Percentiles rank a stretch among this genome's conserved stretches.
phyloP scores from a whole-genome alignment of 2,113 vertebrate species.

The Pelusios castaneus region DNA sequence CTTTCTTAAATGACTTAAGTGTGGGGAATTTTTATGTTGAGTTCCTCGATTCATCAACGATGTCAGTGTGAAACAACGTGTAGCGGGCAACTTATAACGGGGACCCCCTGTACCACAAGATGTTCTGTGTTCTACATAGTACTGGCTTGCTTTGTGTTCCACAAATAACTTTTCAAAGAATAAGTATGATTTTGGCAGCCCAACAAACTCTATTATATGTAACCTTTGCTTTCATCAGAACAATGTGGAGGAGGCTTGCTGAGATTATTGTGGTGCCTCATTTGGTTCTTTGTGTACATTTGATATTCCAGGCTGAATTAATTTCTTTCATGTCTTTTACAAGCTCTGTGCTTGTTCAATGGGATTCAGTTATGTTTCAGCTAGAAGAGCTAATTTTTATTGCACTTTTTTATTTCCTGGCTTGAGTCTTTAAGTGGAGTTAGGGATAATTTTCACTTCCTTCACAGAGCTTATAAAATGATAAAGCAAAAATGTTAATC shows the following conservation, averaged over 20 bases:
- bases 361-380: slow-evolving; percentile 28
- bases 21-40: too few relatives aligned
- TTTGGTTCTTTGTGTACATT: not conserved
- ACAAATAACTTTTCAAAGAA: not conserved
- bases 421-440: slow-evolving; percentile 49
- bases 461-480: slow-evolving; percentile 58
- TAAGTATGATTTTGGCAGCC: not conserved
- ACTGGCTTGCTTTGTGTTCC: not conserved
- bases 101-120: too few relatives aligned
- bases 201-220: not conserved
- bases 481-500: slow-evolving; percentile 64
- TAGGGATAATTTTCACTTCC: slow-evolving; percentile 49
- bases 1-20: too few relatives aligned
- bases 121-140: not conserved
- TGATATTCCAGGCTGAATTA: slow-evolving; percentile 23
- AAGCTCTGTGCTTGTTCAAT: slow-evolving; percentile 11
- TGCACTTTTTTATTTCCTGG: slow-evolving; percentile 29
- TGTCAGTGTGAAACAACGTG: too few relatives aligned
- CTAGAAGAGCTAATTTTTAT: slow-evolving; percentile 3
- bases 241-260: not conserved
- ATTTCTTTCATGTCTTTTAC: slow-evolving; percentile 18
- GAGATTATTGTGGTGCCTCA: not conserved
- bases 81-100: too few relatives aligned
- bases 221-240: not conserved
- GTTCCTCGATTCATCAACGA: too few relatives aligned